Percentiles rank a stretch among this genome's conserved stretches.
Conservation (phyloP, 2,888 invertebrate genomes). For the Idaea biselata region DNA sequence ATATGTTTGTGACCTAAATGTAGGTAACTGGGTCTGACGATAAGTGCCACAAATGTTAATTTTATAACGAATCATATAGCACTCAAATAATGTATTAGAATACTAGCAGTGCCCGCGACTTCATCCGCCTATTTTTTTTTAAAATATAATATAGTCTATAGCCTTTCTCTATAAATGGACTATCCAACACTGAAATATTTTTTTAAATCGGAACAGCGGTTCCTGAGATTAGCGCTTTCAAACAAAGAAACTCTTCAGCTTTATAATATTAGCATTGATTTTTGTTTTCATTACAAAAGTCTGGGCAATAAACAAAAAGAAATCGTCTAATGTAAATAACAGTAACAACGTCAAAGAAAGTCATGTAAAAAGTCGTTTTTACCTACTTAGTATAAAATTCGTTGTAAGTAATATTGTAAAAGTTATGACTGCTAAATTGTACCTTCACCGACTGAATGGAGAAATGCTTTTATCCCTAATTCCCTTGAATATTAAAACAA, state of each 20-base stretch:
- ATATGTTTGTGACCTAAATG: slow-evolving; percentile 1
- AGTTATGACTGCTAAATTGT: background rate
- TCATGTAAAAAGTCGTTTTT: background rate
- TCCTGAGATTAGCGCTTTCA: no score
- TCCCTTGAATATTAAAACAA: background rate
- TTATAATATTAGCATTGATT: no score
- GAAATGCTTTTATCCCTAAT: background rate
- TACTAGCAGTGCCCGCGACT: no score
- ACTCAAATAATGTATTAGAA: background rate
- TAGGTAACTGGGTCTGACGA: background rate
- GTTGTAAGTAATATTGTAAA: background rate
- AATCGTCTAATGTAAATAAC: background rate
- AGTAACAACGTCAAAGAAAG: background rate
- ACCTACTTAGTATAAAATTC: background rate
- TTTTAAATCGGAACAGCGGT: no score
- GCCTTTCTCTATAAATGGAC: no score
- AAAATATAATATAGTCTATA: no score
- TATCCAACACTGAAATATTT: no score
- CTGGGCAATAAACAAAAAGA: background rate
- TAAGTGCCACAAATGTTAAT: background rate
- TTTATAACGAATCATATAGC: background rate
- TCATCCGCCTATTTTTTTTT: no score
- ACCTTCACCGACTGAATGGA: background rate
- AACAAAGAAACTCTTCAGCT: no score
- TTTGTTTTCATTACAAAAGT: background rate